These are phyloP conservation scores for Carpatolechia fugitivella DNA, from an alignment of 2,888 invertebrate genomes.

Conservation along the genomic window DNA sequence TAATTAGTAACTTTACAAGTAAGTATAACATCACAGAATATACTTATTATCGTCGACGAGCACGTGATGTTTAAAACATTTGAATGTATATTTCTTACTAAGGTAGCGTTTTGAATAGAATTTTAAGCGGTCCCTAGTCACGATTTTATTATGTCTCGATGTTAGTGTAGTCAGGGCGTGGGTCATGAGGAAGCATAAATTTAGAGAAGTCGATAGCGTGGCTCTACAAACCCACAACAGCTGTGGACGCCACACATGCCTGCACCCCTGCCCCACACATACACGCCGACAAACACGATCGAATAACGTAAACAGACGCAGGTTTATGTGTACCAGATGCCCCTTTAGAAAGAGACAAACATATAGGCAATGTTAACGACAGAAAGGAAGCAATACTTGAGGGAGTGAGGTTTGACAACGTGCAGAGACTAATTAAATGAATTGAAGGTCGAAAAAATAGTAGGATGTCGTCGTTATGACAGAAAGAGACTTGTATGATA, in stretches of 20 bases:
- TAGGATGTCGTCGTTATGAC: slow-evolving; percentile 45
- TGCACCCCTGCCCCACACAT: slow-evolving; percentile 65
- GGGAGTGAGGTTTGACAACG: slow-evolving; percentile 66
- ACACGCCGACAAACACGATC: slow-evolving; percentile 39
- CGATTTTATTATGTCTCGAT: slow-evolving; percentile 44
- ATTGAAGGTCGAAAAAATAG: slow-evolving; percentile 71
- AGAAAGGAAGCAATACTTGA: slow-evolving; percentile 50
- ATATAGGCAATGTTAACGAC: slow-evolving; percentile 45
- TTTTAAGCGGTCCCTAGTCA: slow-evolving; percentile 50
- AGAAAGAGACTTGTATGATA: slow-evolving; percentile 20
- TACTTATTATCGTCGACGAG: slow-evolving; percentile 17
- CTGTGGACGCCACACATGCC: slow-evolving; percentile 72
- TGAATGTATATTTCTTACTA: slow-evolving; percentile 48
- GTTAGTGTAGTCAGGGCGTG: slow-evolving; percentile 50
- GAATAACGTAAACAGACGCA: slow-evolving; percentile 70
- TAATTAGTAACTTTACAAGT: slow-evolving; percentile 11
- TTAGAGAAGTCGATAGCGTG: slow-evolving; percentile 65
- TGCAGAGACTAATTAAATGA: slow-evolving; percentile 71
- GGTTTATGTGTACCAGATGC: slow-evolving; percentile 78
- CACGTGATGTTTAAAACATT: slow-evolving; percentile 34
- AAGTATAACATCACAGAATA: slow-evolving; percentile 27
- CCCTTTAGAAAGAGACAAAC: slow-evolving; percentile 68
- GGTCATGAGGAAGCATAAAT: slow-evolving; percentile 78
- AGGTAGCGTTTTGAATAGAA: slow-evolving; percentile 43
- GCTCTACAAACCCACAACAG: slow-evolving; percentile 71